Evolutionary conservation across 2,113 vertebrate species (phyloP).

Genomic region (Natator depressus): DNA sequence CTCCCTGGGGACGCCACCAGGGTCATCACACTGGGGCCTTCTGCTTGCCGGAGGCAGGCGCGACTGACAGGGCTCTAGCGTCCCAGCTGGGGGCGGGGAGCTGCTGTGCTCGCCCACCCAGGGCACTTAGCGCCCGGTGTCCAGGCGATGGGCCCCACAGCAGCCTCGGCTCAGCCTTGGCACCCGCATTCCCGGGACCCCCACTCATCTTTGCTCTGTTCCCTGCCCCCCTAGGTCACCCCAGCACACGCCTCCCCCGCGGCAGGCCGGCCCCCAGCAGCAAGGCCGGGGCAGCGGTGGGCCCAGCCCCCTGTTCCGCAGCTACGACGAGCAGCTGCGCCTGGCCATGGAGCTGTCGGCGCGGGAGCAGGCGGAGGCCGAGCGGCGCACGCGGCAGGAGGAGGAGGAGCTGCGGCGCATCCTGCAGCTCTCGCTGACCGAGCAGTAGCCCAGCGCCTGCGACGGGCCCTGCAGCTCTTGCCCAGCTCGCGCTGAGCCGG

Average conservation of each 20-base stretch:
- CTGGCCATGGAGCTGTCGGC: conserved; percentile 95
- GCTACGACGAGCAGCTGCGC: conserved; percentile 92
- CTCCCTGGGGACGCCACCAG: too few relatives aligned
- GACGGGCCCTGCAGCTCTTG: neutral
- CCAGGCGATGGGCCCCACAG: neutral
- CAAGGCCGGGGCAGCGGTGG: conserved; percentile 74
- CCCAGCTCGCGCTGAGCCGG: neutral
- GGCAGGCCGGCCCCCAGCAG: conserved; percentile 56
- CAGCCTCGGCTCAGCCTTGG: neutral
- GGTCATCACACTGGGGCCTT: too few relatives aligned
- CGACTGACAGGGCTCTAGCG: neutral
- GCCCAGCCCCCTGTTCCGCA: conserved; percentile 81
- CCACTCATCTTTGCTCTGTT: neutral
- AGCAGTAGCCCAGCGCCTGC: conserved; percentile 83
- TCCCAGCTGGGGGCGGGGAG: neutral
- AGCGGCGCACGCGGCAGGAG: conserved; percentile 85
- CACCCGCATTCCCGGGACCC: neutral
- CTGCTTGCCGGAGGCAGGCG: too few relatives aligned
- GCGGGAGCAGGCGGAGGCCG: conserved; percentile 90
- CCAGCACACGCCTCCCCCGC: conserved; percentile 81
- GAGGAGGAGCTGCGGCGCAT: conserved; percentile 94
- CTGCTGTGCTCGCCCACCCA: neutral
- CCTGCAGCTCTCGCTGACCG: conserved; percentile 94
- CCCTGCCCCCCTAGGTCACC: conserved; percentile 81
- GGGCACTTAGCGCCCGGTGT: neutral